phyloP scores from a whole-genome alignment of 1,140 invertebrate genomes.

The Drosophila santomea region DNA sequence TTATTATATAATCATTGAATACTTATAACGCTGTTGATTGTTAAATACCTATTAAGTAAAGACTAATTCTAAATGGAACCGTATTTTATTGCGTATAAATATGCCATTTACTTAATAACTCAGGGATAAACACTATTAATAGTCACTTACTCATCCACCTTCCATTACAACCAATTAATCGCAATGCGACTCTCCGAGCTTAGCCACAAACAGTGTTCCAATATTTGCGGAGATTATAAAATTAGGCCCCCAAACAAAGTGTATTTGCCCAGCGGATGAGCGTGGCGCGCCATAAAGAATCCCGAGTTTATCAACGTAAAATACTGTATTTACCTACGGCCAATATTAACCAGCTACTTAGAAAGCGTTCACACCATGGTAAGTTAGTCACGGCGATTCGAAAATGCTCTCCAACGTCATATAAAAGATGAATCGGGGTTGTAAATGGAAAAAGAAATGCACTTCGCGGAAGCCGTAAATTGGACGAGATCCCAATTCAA shows the following conservation, averaged over 20 bases:
- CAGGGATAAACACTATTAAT: too few relatives aligned
- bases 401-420: slow-evolving; percentile 1
- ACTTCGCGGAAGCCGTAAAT: slow-evolving; percentile 19
- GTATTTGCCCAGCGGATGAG: slow-evolving; percentile 51
- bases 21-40: slow-evolving; percentile 1
- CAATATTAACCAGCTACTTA: slow-evolving; percentile 36
- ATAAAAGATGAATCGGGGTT: neutral
- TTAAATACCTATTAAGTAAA: too few relatives aligned
- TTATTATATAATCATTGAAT: slow-evolving; percentile 4
- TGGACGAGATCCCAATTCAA: slow-evolving; percentile 21
- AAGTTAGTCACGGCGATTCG: neutral
- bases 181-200: slow-evolving; percentile 37
- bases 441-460: slow-evolving; percentile 2
- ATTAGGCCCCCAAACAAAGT: slow-evolving; percentile 42
- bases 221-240: slow-evolving; percentile 57
- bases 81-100: neutral
- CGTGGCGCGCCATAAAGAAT: slow-evolving; percentile 36
- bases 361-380: slow-evolving; percentile 33
- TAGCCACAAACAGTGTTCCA: slow-evolving; percentile 23
- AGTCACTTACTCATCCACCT: slow-evolving; percentile 33
- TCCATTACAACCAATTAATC: slow-evolving; percentile 20
- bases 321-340: slow-evolving; percentile 29
- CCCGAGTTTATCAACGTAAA: slow-evolving; percentile 49
- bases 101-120: neutral
- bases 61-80: neutral